A percentile compares a stretch with the other conserved stretches of the same genome.
These are phyloP conservation scores for Liolophura sinensis DNA, from an alignment of 1,140 invertebrate species.

Conservation along the genomic window DNA sequence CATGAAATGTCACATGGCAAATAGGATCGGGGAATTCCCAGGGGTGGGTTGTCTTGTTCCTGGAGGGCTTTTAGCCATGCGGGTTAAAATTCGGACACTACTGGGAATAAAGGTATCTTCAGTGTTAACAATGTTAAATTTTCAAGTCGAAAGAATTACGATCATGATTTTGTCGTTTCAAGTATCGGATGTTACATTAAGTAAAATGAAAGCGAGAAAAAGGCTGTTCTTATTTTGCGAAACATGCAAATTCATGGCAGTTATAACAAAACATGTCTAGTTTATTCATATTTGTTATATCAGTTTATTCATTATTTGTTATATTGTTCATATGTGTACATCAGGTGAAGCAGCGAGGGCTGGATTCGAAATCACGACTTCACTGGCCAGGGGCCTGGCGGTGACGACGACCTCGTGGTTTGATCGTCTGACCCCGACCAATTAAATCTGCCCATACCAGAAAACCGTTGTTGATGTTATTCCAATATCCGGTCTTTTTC, in stretches of 20 bases:
- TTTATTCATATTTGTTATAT: not conserved
- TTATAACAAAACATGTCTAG: not conserved
- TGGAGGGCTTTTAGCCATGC: slow-evolving; percentile 19
- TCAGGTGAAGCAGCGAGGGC: not conserved
- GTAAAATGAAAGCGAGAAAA: not conserved
- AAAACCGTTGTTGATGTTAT: not conserved
- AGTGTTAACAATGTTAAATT: not conserved
- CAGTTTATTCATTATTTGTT: too few relatives aligned
- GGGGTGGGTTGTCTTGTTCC: slow-evolving; percentile 31
- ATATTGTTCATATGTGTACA: too few relatives aligned
- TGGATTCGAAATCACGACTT: not conserved
- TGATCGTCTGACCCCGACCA: not conserved
- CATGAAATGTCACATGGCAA: slow-evolving; percentile 23
- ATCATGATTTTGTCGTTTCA: too few relatives aligned
- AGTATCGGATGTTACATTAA: too few relatives aligned
- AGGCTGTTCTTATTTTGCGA: not conserved
- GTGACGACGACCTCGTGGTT: too few relatives aligned
- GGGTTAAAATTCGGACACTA: slow-evolving; percentile 32
- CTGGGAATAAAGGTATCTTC: slow-evolving; percentile 32
- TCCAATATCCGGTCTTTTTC: slow-evolving; percentile 4
- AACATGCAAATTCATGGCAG: not conserved
- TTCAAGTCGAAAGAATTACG: not conserved
- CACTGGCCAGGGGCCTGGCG: not conserved
- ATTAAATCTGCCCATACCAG: not conserved
- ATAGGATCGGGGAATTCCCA: slow-evolving; percentile 25